phyloP scores from a whole-genome alignment of 2,888 invertebrate genomes.

The Microctonus brassicae region DNA sequence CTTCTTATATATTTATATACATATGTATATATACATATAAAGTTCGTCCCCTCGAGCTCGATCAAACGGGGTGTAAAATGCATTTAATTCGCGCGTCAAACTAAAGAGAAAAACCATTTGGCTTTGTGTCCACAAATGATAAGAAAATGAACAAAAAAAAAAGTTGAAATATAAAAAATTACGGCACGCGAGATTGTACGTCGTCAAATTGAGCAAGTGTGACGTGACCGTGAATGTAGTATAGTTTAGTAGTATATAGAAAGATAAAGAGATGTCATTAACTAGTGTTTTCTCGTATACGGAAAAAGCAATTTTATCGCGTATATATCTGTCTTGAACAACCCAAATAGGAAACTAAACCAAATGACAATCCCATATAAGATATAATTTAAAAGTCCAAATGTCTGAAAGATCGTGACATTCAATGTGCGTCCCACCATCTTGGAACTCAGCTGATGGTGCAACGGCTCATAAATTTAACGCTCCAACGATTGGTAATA shows the following conservation, averaged over 20 bases:
- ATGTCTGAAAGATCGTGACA: slow-evolving; percentile 5
- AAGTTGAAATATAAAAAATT: background rate
- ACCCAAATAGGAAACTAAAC: background rate
- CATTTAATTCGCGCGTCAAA: slow-evolving; percentile 59
- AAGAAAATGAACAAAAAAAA: background rate
- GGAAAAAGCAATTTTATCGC: background rate
- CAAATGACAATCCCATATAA: background rate
- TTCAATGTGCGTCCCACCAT: background rate
- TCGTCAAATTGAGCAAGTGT: slow-evolving; percentile 9
- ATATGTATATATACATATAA: background rate
- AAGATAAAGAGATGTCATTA: slow-evolving; percentile 19
- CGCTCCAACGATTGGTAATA: slow-evolving; percentile 47
- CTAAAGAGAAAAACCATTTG: background rate
- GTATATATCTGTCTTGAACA: background rate
- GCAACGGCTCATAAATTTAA: slow-evolving; percentile 46
- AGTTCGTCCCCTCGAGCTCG: slow-evolving; percentile 43
- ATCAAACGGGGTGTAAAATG: slow-evolving; percentile 62
- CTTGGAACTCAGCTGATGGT: slow-evolving; percentile 14
- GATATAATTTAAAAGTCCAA: background rate
- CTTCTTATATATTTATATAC: background rate
- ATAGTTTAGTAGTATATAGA: background rate
- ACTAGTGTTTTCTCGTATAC: background rate
- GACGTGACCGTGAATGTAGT: slow-evolving; percentile 8
- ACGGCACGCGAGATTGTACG: slow-evolving; percentile 6
- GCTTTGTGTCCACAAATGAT: slow-evolving; percentile 12